Base-by-base conservation (phyloP, 2,888 invertebrate species). In the Trachelus tabidus region DNA sequence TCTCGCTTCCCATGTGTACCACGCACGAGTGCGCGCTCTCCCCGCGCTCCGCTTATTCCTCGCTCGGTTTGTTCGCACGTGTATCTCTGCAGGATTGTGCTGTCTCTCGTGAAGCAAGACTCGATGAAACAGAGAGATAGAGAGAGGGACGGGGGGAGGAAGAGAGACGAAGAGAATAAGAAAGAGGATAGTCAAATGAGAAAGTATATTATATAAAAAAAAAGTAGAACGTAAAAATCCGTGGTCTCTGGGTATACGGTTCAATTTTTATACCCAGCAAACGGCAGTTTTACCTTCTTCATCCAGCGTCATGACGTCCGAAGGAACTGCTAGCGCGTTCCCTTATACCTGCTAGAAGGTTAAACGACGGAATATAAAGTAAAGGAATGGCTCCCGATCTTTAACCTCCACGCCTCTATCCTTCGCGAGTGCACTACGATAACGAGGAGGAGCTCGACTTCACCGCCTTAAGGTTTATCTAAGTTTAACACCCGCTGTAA, bases 1-100 rank as follows among this genome's bases (percentile, higher is more conserved):
- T 75, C 73, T 73, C 77, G 76, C 78, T 80, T 81, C 82, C 79
- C 77, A 80, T 81, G 80, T 82, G 68, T 34, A 40, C 75, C 56
- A 56, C 23, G 56, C 56, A 56, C 73, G 56, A 30, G 56, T 75
- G 34, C 68, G 15, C 33, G 75, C 37, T 76, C 76, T 31, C 4
- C 69, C 73, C 76, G 40, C 35, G 74, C 71, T 77, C 69, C 69
- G 37, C 74, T 68, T 35, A 75, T 56, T 35, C 31, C 75, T 68
- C 75, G 34, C 34, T 35, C 37, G 40, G 37, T 74, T 71, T 31
- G 34, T n/a, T 34, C 69, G 30, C 73, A 31, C n/a, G 37, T 34
- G 75, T 37, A 37, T 68, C 71, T 31, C 56, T 68, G 37, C 73
- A 68, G 56, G 40, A 34, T 77, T 76, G 79, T 79, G 76, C 73